Base-by-base conservation (phyloP, 2,797 vertebrate genomes). In the Helarctos malayanus region DNA sequence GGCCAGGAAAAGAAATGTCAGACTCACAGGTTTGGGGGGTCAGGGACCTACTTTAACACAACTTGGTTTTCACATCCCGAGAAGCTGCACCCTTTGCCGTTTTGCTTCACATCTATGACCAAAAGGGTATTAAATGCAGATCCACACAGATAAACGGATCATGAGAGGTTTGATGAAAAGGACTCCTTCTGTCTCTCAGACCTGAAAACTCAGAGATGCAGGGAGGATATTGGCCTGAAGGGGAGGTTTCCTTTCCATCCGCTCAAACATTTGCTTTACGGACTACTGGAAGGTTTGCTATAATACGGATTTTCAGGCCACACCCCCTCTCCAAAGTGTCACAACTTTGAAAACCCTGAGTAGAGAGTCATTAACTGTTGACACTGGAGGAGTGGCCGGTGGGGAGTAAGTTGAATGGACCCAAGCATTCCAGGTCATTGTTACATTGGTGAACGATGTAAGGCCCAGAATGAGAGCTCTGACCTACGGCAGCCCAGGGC, bases 61-160 rank as follows among this genome's bases (percentile, higher is more conserved):
- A 96, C 71, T 92, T 81, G 85, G 61, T 95, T 95, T 91, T 96
- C 91, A 85, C 41, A 68, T 91, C 79, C 68, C 63, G 83, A 85
- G 93, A 95, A 91, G 65, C 47, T 47, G 15, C 12, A 63, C 56
- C 52, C 56, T 94, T 82, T 35, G 10, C 29, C 86, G 56, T 32
- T 95, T 91, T 95, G 63, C 57, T 76, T 91, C 75, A 29, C 11
- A 25, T 71, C 75, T 38, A 7, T 79, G 11, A 52, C 61, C 54
- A 75, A 94, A 84, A 13, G 38, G 56, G 49, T 35, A 82, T 91
- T 82, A 65, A 85, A 73, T 25, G 47, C 45, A 56, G 84, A 88
- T 65, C 61, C 65, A 59, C 81, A 11, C 32, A 79, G 23, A 88
- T 78, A 78, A 90, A 18, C 5, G 5, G 63, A 65, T 35, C 54